Conservation (phyloP, 2,888 invertebrate genomes). For the Cremastobaeus sp. region DNA sequence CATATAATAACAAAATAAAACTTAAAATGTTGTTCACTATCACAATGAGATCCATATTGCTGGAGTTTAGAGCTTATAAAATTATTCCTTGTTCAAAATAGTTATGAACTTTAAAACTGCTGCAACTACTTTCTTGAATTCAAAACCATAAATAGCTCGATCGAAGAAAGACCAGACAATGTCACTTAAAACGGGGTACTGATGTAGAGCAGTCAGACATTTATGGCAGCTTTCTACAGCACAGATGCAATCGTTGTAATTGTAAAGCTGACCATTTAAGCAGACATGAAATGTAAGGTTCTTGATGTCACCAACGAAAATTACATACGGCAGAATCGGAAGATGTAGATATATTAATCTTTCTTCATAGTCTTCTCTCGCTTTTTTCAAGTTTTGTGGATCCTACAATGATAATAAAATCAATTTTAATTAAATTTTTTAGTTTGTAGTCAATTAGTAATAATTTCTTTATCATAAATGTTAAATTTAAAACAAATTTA, state of each 20-base stretch:
- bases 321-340: constrained; percentile 11
- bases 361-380: not conserved
- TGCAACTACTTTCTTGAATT: constrained; percentile 10
- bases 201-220: constrained; percentile 42
- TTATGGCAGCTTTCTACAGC: constrained; percentile 29
- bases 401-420: constrained; percentile 1
- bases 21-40: constrained; percentile 31
- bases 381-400: not conserved
- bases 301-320: constrained; percentile 6
- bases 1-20: constrained; percentile 47
- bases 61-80: not conserved
- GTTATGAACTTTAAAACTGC: constrained; percentile 7
- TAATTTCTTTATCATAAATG: no score
- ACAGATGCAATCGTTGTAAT: not conserved
- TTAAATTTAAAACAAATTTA: no score
- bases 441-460: no score
- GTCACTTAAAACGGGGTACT: constrained; percentile 21
- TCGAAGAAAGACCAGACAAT: constrained; percentile 30
- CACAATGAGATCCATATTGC: constrained; percentile 10
- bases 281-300: constrained; percentile 2
- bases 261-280: constrained; percentile 6
- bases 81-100: not conserved
- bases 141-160: constrained; percentile 17
- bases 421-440: not conserved
- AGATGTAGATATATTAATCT: not conserved